Base-by-base conservation (phyloP, 2,888 invertebrate genomes). In the Megastigmus dorsalis region DNA sequence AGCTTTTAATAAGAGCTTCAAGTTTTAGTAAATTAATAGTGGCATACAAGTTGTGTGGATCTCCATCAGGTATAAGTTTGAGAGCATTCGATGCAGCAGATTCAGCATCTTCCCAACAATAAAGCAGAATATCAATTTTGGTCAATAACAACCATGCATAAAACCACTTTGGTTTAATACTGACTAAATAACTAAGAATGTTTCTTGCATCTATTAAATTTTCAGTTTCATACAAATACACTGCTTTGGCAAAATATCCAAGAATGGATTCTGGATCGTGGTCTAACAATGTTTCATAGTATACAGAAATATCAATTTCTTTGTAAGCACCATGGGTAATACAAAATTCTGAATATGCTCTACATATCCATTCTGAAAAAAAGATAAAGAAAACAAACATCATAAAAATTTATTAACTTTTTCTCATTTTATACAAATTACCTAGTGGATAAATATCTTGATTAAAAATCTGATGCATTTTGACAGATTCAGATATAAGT, bases 161-260 rank as follows among this genome's bases (percentile, higher is more conserved):
- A 10, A 88, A 80, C 48, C 89, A 88, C 20, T 88, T 87, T 0
- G 90, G 88, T 77, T 89, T 88, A 33, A 84, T 76, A 23, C 80
- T 78, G 71, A 89, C 86, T 0, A 89, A 86, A 81, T 84, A 82
- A 83, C 88, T 85, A 13, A 91, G 84, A 77, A 89, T 80, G 70
- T 91, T 89, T 77, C 90, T 88, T 0, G 93, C 91, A 75, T 91
- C 90, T 20, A 91, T 82, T 79, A 90, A 91, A 70, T 91, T 88
- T 23, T 90, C 87, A 55, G 89, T 88, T 18, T 90, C 87, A 84
- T 89, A 91, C 18, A 88, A 84, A 67, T 91, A 84, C 74, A 93
- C 90, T 38, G 92, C 91, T 86, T 91, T 90, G 2, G 93, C 90
- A 50, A 94, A 88, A 33, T 90, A 85, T 1, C 91, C 93, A 82